Conservation (phyloP, 2,888 invertebrate species). For the Bhutanitis thaidina region DNA sequence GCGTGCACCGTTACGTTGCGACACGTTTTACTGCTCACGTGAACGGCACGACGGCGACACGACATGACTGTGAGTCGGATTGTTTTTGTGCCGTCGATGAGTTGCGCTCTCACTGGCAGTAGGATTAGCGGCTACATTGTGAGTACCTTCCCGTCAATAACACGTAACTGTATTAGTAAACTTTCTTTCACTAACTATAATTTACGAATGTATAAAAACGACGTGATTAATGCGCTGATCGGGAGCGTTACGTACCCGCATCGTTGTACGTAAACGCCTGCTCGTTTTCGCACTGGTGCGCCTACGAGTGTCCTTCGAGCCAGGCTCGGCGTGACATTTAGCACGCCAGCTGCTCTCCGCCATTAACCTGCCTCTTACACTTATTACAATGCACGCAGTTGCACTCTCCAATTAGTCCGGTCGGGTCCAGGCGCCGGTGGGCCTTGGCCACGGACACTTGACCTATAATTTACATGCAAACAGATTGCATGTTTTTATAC, state of each 20-base stretch:
- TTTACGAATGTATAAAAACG: no score
- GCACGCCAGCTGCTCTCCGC: constrained; percentile 18
- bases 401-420: background rate
- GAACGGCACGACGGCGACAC: background rate
- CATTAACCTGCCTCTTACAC: background rate
- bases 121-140: no score
- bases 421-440: constrained; percentile 21
- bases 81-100: background rate
- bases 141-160: no score
- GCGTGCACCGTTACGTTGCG: background rate
- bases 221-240: background rate
- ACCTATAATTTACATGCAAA: constrained; percentile 1
- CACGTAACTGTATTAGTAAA: no score
- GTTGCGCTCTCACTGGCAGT: background rate
- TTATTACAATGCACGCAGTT: background rate
- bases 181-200: no score
- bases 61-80: background rate
- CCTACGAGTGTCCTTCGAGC: constrained; percentile 10
- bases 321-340: constrained; percentile 21
- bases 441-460: constrained; percentile 24
- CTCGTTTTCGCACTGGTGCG: background rate
- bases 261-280: constrained; percentile 13
- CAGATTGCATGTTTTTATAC: background rate
- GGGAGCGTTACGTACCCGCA: background rate
- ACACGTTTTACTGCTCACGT: background rate